A percentile compares a stretch with the other conserved stretches of the same genome.
These are phyloP conservation scores for Heliocidaris erythrogramma DNA, from an alignment of 35 echinoderm and acorn worm genomes.

Conservation along the genomic window DNA sequence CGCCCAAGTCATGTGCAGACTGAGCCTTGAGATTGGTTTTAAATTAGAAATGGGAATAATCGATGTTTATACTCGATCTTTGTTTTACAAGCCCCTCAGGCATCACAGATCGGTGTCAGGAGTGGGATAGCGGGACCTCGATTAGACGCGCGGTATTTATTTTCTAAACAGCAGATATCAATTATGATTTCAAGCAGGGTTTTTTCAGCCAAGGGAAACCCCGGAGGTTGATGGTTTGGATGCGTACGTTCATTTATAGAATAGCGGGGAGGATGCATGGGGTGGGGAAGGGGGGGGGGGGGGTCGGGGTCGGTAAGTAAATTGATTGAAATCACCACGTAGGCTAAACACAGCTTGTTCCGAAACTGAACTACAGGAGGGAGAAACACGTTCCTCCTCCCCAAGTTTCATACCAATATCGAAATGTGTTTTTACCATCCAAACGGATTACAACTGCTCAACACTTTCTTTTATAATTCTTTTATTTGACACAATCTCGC, in stretches of 20 bases:
- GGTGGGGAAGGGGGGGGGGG: background rate
- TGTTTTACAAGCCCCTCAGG: background rate
- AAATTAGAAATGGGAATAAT: background rate
- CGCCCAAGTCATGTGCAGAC: background rate
- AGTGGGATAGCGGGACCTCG: background rate
- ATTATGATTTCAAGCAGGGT: background rate
- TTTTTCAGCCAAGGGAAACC: background rate
- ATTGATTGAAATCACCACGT: too few relatives aligned
- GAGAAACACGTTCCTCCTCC: too few relatives aligned
- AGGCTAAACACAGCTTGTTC: too few relatives aligned
- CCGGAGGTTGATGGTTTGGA: background rate
- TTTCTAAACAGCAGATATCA: slow-evolving; percentile 11
- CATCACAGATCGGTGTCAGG: background rate
- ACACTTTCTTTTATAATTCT: too few relatives aligned
- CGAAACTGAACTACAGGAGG: too few relatives aligned
- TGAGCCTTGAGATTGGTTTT: background rate
- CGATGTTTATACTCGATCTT: background rate
- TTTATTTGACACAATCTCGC: too few relatives aligned
- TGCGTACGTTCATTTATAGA: background rate
- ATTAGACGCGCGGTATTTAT: background rate
- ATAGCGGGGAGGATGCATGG: background rate
- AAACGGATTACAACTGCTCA: too few relatives aligned
- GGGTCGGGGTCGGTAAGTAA: too few relatives aligned
- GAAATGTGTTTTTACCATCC: too few relatives aligned
- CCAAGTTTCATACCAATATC: too few relatives aligned